Base-by-base conservation (phyloP, 2,797 vertebrate species). In the Mormyrus proboscirostris region DNA sequence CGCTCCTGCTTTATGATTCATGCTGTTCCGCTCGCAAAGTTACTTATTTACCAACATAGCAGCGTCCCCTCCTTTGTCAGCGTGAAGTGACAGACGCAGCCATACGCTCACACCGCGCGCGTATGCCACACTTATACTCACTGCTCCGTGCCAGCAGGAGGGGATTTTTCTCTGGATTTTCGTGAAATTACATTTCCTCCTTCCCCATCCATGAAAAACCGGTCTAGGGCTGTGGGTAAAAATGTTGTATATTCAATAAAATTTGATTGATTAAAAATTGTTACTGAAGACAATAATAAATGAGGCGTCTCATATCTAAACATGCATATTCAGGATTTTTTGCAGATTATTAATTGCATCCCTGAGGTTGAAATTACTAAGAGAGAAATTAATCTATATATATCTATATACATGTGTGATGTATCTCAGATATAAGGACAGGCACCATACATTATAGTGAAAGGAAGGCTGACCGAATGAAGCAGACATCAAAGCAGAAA, bases 341-440 rank as follows among this genome's bases (percentile, higher is more conserved):
- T 84, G 9, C 41, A 10, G n/a, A 4, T 84, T 84, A 84, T 84
- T 84, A 84, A 84, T 84, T 84, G 44, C 47, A 50, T 25, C 41
- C 79, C 22, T 84, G 41, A 84, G 79, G 79, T 47, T 50, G 79
- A 47, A 84, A 84, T 84, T 47, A 84, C 79, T 22, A 84, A 50
- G n/a, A 44, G 44, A 25, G 7, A 79, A 38, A 79, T 79, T 79
- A 84, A 84, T 84, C 47, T 84, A 84, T 84, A 50, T 47, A 84
- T 47, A 44, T 50, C 3, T 84, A 41, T 79, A 84, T 25, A 10
- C 44, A n/a, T 4, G 19, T 47, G 8, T 84, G 41, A 25, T 50
- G 22, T 84, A 22, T 25, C 47, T 84, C 79, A 47, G n/a, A 84
- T 44, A 44, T 79, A 79, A 38, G 14, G 73, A 79, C 73, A 84